phyloP scores from a whole-genome alignment of 2,888 invertebrate species.

The Eupithecia dodoneata region DNA sequence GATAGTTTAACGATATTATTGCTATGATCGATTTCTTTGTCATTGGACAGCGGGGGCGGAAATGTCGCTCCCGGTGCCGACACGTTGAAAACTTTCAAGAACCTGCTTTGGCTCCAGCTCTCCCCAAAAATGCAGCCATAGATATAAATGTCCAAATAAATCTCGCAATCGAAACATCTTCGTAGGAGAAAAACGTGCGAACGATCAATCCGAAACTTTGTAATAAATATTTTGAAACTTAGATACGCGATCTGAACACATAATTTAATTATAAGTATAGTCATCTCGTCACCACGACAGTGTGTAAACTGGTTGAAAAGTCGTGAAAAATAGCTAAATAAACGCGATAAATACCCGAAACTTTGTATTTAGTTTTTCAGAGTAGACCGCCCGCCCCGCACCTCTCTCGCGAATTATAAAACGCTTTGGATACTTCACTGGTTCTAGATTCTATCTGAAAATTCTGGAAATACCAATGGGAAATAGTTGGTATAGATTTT shows the following conservation, averaged over 20 bases:
- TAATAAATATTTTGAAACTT: too few species aligned
- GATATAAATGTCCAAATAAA: background rate
- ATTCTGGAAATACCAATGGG: background rate
- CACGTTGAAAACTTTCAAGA: background rate
- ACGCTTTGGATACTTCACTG: conserved; percentile 8
- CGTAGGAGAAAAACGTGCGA: background rate
- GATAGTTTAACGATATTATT: background rate
- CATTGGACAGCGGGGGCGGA: background rate
- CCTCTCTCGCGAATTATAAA: background rate
- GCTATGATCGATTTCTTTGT: background rate
- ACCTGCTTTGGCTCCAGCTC: background rate
- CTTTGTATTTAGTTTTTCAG: background rate
- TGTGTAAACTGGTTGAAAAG: too few species aligned
- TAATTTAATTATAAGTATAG: too few species aligned
- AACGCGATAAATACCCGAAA: background rate
- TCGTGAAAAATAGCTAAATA: too few species aligned
- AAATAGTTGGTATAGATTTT: background rate
- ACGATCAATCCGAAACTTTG: background rate
- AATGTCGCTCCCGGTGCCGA: background rate
- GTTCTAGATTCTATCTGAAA: conserved; percentile 3
- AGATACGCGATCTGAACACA: too few species aligned
- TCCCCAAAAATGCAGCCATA: background rate
- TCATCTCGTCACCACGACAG: too few species aligned
- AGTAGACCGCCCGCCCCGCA: background rate
- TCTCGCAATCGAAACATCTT: background rate